Evolutionary conservation across 2,113 vertebrate species (phyloP).

Genomic region (Delphinus delphis): DNA sequence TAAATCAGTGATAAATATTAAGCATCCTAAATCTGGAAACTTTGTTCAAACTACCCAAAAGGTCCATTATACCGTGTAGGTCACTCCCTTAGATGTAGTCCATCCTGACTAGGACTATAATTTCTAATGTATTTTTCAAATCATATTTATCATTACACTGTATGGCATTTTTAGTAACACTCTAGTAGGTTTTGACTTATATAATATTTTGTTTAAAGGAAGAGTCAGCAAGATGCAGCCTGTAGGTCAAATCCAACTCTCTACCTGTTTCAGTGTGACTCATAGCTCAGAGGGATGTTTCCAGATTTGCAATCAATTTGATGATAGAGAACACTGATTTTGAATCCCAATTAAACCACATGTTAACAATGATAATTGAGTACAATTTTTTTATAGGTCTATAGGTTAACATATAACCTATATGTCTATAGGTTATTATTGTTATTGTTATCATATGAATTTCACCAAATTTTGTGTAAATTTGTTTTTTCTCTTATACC

Average conservation of each 20-base stretch:
- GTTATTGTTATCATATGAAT: background rate
- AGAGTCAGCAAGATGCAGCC: background rate
- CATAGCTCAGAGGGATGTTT: background rate
- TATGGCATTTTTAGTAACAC: background rate
- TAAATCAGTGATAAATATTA: slow-evolving; percentile 28
- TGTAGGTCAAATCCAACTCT: background rate
- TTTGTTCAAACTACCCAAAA: background rate
- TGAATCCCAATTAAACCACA: slow-evolving; percentile 2
- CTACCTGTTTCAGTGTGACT: background rate
- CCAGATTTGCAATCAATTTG: background rate
- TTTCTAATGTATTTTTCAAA: background rate
- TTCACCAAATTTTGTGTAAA: background rate
- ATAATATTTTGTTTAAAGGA: background rate
- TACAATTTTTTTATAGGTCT: too few relatives aligned
- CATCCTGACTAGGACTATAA: background rate
- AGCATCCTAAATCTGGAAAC: background rate
- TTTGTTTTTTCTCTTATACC: background rate
- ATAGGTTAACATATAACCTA: too few relatives aligned
- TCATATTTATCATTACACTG: background rate
- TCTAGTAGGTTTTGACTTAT: background rate
- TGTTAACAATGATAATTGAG: background rate
- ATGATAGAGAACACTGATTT: background rate
- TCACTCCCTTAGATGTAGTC: background rate
- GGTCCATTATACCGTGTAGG: background rate
- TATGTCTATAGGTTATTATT: background rate